Base-by-base conservation (phyloP, 30 jellyfish, hydroid and myxozoan species). In the Aurelia sp. region DNA sequence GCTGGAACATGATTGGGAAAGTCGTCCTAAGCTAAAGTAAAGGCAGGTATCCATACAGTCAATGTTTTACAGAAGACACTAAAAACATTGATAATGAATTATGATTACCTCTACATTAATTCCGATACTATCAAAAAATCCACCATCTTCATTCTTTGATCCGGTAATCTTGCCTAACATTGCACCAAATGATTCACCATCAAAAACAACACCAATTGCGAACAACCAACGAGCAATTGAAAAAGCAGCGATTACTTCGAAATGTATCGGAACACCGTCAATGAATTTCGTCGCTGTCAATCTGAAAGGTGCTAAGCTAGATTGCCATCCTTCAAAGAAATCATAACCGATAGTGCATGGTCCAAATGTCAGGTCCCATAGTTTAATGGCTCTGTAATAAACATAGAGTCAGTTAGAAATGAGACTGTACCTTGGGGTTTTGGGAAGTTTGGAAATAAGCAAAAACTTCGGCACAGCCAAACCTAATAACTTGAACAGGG, bases 161-260 rank as follows among this genome's bases (percentile, higher is more conserved):
- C 91, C 96, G 12, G 97, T 59, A 65, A 89, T 85, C 86, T 95
- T 95, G 21, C 95, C 97, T 59, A 95, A 66, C 19, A 88, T 90
- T n/a, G 97, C 96, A 13, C 99, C 99, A 63, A 67, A 95, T 59
- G 99, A 95, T 55, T 88, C 93, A 5, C 97, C 97, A 85, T 95
- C 99, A 68, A 95, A 95, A 17, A 94, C 88, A 74, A 95, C 84
- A 20, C 99, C 99, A 81, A 95, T 50, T 4, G 99, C 99, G 67
- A 90, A 67, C 91, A 90, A 74, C 88, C 87, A 81, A 4, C 81
- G 76, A 7, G 91, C 81, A 41, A 74, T 48, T 1, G 91, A 59
- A 50, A 79, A 88, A 7, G 80, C 89, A 6, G 88, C 62, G 31
- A 88, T 68, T 15, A 90, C 86, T 48, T 94, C 98, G 65, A 94